Evolutionary conservation across 2,113 vertebrate genomes (phyloP).

Genomic region (Cochlearius cochlearius): DNA sequence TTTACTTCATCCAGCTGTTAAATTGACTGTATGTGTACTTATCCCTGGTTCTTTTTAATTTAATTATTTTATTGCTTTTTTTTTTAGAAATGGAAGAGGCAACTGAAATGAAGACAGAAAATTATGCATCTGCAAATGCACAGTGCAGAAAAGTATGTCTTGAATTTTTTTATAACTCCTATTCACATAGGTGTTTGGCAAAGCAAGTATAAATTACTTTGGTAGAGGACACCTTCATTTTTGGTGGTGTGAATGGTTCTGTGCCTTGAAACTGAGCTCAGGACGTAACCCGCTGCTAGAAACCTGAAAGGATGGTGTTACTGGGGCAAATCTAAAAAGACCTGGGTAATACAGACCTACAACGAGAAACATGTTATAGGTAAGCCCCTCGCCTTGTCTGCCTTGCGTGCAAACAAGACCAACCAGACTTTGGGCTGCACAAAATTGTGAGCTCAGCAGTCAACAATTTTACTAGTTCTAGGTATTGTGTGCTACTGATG

Average conservation of each 20-base stretch:
- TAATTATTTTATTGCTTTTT: not conserved
- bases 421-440: not conserved
- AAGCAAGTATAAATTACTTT: not conserved
- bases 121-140: slow-evolving; percentile 8
- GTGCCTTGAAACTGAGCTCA: not conserved
- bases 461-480: not conserved
- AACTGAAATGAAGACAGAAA: slow-evolving; percentile 42
- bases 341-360: not conserved
- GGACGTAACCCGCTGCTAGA: rapidly evolving
- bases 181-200: not conserved
- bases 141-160: slow-evolving; percentile 74
- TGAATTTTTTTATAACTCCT: not conserved
- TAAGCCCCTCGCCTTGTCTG: not conserved
- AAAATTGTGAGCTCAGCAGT: not conserved
- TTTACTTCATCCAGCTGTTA: not conserved
- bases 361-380: not conserved
- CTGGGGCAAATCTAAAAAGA: not conserved
- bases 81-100: slow-evolving; percentile 83
- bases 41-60: not conserved
- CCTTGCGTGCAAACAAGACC: not conserved
- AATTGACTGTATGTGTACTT: not conserved
- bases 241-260: not conserved
- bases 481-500: not conserved
- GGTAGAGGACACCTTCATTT: not conserved
- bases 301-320: not conserved